Percentiles rank a stretch among this genome's conserved stretches.
phyloP scores from a whole-genome alignment of 2,888 invertebrate genomes.

The Monoplex corrugatus region DNA sequence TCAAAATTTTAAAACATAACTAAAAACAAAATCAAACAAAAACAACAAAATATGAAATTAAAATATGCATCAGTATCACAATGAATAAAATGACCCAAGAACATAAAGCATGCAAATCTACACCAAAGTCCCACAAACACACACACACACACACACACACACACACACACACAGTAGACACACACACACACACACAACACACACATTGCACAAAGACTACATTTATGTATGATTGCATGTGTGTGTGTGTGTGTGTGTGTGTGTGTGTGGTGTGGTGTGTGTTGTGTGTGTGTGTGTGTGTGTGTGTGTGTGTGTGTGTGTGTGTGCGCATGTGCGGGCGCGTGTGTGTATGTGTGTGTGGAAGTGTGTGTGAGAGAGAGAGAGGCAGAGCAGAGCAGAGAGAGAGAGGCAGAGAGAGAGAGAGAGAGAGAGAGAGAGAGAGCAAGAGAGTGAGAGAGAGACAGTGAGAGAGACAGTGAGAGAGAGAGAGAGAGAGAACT shows the following conservation, averaged over 20 bases:
- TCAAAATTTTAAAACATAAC: not conserved
- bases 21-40: not conserved
- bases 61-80: not conserved
- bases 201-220: not conserved
- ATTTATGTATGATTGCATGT: not conserved
- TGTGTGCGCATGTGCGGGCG: not conserved
- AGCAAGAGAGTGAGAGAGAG: no score
- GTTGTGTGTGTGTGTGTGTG: not conserved
- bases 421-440: not conserved
- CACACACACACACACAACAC: no score
- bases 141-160: no score
- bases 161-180: no score
- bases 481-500: no score
- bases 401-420: not conserved
- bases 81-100: not conserved
- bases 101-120: not conserved
- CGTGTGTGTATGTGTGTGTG: slow-evolving; percentile 11
- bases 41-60: not conserved
- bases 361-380: not conserved
- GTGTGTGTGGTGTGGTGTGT: not conserved
- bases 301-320: slow-evolving; percentile 18
- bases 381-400: not conserved
- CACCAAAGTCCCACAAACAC: not conserved
- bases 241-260: not conserved
- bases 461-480: no score